These are phyloP conservation scores for Lepidochrysops patricia DNA, from an alignment of 2,888 invertebrate genomes.

Conservation along the genomic window DNA sequence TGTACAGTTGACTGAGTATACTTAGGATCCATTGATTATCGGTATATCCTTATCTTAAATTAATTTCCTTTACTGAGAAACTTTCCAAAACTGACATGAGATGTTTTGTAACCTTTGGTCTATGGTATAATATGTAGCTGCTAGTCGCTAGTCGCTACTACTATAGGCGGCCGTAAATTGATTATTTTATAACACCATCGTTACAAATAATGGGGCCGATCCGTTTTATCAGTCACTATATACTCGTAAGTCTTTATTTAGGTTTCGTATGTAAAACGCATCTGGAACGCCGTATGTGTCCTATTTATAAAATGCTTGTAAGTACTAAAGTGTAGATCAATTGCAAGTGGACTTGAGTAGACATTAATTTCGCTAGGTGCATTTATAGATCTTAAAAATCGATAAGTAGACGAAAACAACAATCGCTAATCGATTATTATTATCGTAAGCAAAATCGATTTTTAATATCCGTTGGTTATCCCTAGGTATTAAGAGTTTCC, in stretches of 20 bases:
- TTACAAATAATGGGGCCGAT: constrained; percentile 19
- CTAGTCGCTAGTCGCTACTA: background rate
- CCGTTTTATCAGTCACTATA: constrained; percentile 18
- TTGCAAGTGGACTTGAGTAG: constrained; percentile 4
- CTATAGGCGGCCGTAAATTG: background rate
- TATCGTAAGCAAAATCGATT: no score
- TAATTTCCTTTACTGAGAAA: no score
- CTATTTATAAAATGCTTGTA: constrained; percentile 48
- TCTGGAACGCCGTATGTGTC: constrained; percentile 47
- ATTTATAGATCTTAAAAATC: no score
- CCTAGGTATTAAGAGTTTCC: background rate
- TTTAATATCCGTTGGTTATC: no score
- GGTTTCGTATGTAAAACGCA: constrained; percentile 41
- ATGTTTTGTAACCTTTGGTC: background rate
- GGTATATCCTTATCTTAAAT: no score
- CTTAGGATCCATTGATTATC: no score
- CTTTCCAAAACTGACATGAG: no score
- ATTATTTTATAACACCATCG: constrained; percentile 9
- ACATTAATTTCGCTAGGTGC: background rate
- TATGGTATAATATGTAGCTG: background rate
- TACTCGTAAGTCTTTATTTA: constrained; percentile 36
- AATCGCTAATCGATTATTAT: no score
- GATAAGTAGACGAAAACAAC: no score
- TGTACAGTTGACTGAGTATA: no score
- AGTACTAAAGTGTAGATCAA: constrained; percentile 15